phyloP scores from a whole-genome alignment of 2,113 vertebrate genomes.

The Asarcornis scutulata region DNA sequence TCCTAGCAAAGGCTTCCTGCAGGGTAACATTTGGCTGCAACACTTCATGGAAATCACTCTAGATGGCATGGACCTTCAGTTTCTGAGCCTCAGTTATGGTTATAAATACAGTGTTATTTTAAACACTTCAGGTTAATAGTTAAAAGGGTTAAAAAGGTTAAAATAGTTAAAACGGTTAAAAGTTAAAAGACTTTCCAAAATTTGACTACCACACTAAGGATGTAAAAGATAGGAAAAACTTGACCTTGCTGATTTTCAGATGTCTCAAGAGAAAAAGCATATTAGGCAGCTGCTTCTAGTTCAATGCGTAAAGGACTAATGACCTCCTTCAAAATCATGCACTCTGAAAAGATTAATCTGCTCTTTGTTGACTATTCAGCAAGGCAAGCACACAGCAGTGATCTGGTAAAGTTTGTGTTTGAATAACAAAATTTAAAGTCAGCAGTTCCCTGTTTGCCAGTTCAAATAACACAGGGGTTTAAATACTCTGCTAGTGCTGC shows the following conservation, averaged over 20 bases:
- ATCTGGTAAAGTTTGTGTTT: constrained; percentile 8
- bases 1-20: not conserved
- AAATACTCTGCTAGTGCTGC: not conserved
- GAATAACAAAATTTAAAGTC: constrained; percentile 16
- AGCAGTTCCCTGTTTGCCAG: not conserved
- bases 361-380: constrained; percentile 16
- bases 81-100: not conserved
- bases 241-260: not conserved
- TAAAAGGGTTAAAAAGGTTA: not conserved
- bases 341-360: constrained; percentile 18
- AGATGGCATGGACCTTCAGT: not conserved
- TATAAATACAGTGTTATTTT: not conserved
- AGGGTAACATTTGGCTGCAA: not conserved
- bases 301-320: not conserved
- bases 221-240: not conserved
- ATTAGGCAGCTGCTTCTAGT: constrained; percentile 2
- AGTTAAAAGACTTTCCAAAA: not conserved
- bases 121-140: not conserved
- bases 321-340: constrained; percentile 6
- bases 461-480: not conserved
- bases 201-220: not conserved
- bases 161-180: not conserved
- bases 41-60: not conserved
- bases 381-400: constrained; percentile 12
- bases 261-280: not conserved